Evolutionary conservation across 2,113 vertebrate species (phyloP).

Genomic region (Aythya baeri): DNA sequence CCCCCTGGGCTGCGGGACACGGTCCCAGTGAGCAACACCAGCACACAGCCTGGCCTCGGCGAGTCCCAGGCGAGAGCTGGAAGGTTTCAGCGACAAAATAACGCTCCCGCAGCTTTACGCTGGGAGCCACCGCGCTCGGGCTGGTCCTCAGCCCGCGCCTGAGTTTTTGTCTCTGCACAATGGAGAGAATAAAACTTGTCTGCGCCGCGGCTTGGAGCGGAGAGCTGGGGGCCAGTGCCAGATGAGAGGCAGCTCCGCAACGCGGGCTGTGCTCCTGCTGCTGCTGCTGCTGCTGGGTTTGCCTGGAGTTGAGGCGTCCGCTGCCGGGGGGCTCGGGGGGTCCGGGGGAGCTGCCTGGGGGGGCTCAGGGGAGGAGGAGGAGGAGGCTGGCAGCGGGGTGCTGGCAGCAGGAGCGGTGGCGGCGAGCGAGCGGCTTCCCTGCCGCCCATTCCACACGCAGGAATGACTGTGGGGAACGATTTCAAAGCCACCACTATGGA

Average conservation of each 20-base stretch:
- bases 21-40: background rate
- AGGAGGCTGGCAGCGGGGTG: background rate
- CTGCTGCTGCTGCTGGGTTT: background rate
- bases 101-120: background rate
- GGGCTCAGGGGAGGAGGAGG: conserved; percentile 1
- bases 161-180: background rate
- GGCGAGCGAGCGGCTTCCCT: conserved; percentile 36
- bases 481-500: conserved; percentile 82
- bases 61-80: background rate
- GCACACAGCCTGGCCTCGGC: background rate
- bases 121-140: rapidly evolving
- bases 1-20: background rate
- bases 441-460: background rate
- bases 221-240: background rate
- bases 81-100: background rate
- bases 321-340: background rate
- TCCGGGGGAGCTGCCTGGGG: background rate
- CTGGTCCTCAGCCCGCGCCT: background rate
- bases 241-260: background rate
- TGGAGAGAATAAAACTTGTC: conserved; percentile 5
- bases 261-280: background rate
- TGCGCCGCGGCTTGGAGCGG: background rate
- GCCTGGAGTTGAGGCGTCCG: background rate
- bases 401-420: conserved; percentile 5
- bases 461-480: conserved; percentile 68